Evolutionary conservation across 2,888 invertebrate genomes (phyloP), one percentile per base, ranked within the genome.

Genomic region (Lamproptera curius): DNA sequence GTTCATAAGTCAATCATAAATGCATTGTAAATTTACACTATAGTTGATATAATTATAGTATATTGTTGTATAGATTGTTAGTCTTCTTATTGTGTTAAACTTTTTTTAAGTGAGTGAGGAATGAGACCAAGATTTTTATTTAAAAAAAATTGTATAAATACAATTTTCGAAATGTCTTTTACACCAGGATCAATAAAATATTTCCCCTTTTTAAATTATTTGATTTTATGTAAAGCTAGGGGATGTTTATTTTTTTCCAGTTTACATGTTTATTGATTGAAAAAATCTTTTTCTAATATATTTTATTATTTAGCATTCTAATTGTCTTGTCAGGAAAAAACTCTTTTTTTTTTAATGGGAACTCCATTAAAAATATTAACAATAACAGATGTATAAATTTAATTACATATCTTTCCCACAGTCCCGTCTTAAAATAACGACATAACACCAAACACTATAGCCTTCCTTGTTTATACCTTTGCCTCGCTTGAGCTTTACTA

Each of bases 391-490:
- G 5, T 31, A 43, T 33, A 40, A 35, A 40, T 40, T 40, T 38
- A n/a, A 31, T 40, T n/a, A n/a, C 38, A 40, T 20, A 46, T 43
- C 35, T 36, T 36, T 43, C 43, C 43, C 43, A 26, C 26, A 43
- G n/a, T 36, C 26, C 43, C 43, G 36, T 26, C 17, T 16, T 23
- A 6, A 42, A 16, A 8, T 35, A 16, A 26, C 14, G 20, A 16
- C 16, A 17, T 31, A 41, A 9, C n/a, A n/a, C n/a, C n/a, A n/a
- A 43, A 15, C 39, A 49, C 48, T 90, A 91, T 71, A 89, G 81
- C 81, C 92, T 93, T 54, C 93, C 93, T 75, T 93, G 93, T 71
- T 92, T 92, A 73, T 92, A 93, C 70, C 94, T 87, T 63, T 93
- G 92, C 56, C 94, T 82, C 9, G 93, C 93, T 74, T 94, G 93